Evolutionary conservation across 2,888 invertebrate species (phyloP), one percentile per base, ranked within the genome.

Genomic region (Lithophane leautieri): DNA sequence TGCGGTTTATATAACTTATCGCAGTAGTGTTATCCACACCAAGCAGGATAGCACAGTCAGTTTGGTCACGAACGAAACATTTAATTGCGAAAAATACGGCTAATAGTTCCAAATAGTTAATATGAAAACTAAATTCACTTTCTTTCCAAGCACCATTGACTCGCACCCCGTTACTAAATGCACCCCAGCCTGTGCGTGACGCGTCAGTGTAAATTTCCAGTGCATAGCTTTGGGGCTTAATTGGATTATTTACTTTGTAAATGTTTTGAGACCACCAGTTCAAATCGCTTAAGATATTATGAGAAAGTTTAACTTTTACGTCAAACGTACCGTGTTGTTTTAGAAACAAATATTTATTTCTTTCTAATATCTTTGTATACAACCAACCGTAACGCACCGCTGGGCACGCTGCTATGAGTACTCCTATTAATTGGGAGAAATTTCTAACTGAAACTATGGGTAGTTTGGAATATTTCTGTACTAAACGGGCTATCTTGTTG

Each of bases 1-100:
- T 73, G 16, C 73, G 67, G 34, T 74, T 63, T 12, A 69, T 58
- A 47, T 69, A 74, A 25, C 63, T 63, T 42, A 74, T 68, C 1
- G 75, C 75, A 0, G 75, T 81, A 11, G 69, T 81, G 25, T 76
- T 79, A 52, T 79, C 79, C 2, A 79, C 25, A n/a, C 73, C 65
- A 58, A 68, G 44, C 16, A 73, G 16, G 19, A 73, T 62, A n/a
- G 52, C 19, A 34, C 54, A 54, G 2, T 74, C 60, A 14, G 62
- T 34, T 44, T 50, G 16, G 1, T 69, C 44, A 7, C 50, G 52
- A 28, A 25, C 67, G 47, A 73, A 58, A 50, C 34, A 61, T 44
- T 44, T 44, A 14, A 44, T 14, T 14, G 44, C 44, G 14, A 44
- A 14, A 56, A 70, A 65, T 25, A 75, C 22, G 0, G 65, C 65